Conservation (phyloP, 2,113 vertebrate genomes). For the Atherinomorus stipes region DNA sequence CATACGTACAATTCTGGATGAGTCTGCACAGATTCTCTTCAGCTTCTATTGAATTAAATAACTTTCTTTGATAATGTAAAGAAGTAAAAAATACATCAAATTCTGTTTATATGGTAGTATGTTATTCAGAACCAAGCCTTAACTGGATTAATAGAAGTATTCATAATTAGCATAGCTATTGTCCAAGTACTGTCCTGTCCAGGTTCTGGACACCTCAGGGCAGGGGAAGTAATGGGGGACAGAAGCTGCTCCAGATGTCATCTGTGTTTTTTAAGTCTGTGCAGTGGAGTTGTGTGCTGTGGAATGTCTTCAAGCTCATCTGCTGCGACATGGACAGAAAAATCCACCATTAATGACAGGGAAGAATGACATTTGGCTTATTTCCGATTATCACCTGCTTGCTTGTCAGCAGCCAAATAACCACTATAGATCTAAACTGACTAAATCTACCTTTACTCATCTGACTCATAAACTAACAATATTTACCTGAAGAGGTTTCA, state of each 20-base stretch:
- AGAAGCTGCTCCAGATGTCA: constrained; percentile 9
- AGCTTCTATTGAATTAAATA: too few relatives aligned
- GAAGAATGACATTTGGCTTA: neutral
- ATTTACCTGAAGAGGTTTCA: constrained; percentile 81
- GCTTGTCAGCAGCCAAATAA: neutral
- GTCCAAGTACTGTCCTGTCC: constrained; percentile 30
- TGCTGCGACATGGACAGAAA: constrained; percentile 25
- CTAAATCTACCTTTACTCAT: neutral
- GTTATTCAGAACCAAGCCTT: too few relatives aligned
- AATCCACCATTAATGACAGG: constrained; percentile 19
- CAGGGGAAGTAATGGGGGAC: fast-evolving
- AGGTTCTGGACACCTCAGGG: neutral
- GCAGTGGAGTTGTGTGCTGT: constrained; percentile 49
- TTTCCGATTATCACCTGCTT: neutral
- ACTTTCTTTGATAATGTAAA: too few relatives aligned
- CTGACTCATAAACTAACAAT: neutral
- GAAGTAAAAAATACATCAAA: too few relatives aligned
- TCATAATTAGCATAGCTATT: too few relatives aligned
- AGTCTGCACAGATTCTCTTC: too few relatives aligned
- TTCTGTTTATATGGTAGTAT: too few relatives aligned
- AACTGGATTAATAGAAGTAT: too few relatives aligned
- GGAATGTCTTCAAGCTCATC: constrained; percentile 50
- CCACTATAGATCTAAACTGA: neutral
- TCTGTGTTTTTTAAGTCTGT: constrained; percentile 7
- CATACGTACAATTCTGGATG: too few relatives aligned